Percentiles rank a stretch among this genome's conserved stretches.
phyloP scores from a whole-genome alignment of 1,140 invertebrate genomes.

The Venustaconcha ellipsiformis region DNA sequence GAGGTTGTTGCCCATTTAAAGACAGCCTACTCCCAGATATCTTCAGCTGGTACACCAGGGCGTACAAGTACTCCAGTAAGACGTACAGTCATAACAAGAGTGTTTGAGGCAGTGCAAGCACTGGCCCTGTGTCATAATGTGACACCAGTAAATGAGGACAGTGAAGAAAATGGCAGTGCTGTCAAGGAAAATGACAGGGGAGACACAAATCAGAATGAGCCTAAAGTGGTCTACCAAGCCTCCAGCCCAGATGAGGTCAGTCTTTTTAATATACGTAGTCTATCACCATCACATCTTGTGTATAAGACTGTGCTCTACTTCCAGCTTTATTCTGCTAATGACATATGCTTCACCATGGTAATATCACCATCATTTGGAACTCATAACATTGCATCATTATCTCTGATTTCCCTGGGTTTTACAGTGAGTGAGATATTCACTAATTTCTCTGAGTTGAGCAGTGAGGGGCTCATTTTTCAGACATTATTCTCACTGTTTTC shows the following conservation, averaged over 20 bases:
- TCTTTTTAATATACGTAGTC: too few relatives aligned
- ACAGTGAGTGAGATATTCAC: too few relatives aligned
- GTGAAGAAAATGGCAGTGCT: slow-evolving; percentile 56
- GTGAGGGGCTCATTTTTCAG: too few relatives aligned
- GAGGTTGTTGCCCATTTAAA: slow-evolving; percentile 58
- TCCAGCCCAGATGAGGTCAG: slow-evolving; percentile 97
- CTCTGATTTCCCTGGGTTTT: too few relatives aligned
- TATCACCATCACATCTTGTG: too few relatives aligned
- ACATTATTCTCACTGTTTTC: too few relatives aligned
- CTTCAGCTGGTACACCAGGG: slow-evolving; percentile 30
- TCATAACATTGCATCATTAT: too few relatives aligned
- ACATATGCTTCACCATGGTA: too few relatives aligned
- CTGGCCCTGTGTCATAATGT: slow-evolving; percentile 99
- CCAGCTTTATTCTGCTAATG: too few relatives aligned
- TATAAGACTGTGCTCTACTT: too few relatives aligned
- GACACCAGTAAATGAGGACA: slow-evolving; percentile 91
- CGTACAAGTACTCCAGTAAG: slow-evolving; percentile 54
- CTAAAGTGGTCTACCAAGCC: slow-evolving; percentile 79
- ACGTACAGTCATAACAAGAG: slow-evolving; percentile 78
- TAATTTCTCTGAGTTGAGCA: too few relatives aligned
- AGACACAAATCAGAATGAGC: slow-evolving; percentile 51
- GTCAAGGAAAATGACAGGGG: slow-evolving; percentile 61
- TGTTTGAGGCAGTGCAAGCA: slow-evolving; percentile 92
- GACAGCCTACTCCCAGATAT: slow-evolving; percentile 50
- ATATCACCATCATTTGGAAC: too few relatives aligned